Base-by-base conservation (phyloP, 2,113 vertebrate species). In the Gorsachius goisagi region DNA sequence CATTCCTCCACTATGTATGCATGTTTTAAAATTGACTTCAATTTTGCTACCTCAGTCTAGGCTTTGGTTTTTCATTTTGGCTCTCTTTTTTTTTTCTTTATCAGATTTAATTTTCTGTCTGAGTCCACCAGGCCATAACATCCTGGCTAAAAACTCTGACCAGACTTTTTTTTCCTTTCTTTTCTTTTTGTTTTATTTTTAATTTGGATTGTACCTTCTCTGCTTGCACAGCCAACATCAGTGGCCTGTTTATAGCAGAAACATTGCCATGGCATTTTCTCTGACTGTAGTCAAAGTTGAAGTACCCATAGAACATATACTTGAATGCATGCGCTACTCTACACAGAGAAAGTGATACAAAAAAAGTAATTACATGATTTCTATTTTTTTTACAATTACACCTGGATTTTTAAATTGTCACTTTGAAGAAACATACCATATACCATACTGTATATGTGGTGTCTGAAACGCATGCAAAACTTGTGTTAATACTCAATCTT, bases 51-150 rank as follows among this genome's bases (percentile, higher is more conserved):
- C 49, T 86, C 56, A 53, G n/a, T 72, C 44, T 63, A 58, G 52
- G 64, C 86, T 90, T 81, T 72, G 60, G n/a, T 30, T 93, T 94
- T 87, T 93, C 39, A 80, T 93, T 95, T 86, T 85, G 67, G 28
- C 56, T 85, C 39, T 41, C 9, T 85, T 90, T 77, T 45, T 44
- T 44, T 45, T 47, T 88, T 32, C 67, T 85, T 85, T 59, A 78
- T 84, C 76, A 86, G 85, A 86, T 91, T 68, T 83, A 66, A 86
- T 80, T 86, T 76, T 88, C 79, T 80, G 26, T 67, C 35, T 88
- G 88, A 89, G 76, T 60, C 50, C 72, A 91, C 49, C 32, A 59
- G 74, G 62, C 72, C 41, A 33, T 50, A 84, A 88, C 72, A 86
- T 52, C 44, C 53, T 86, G 55, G 35, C 71, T 56, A 80, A 90